Evolutionary conservation across 2,888 invertebrate genomes (phyloP), one percentile per base, ranked within the genome.

Genomic region (Amblyjoppa fuscipennis): DNA sequence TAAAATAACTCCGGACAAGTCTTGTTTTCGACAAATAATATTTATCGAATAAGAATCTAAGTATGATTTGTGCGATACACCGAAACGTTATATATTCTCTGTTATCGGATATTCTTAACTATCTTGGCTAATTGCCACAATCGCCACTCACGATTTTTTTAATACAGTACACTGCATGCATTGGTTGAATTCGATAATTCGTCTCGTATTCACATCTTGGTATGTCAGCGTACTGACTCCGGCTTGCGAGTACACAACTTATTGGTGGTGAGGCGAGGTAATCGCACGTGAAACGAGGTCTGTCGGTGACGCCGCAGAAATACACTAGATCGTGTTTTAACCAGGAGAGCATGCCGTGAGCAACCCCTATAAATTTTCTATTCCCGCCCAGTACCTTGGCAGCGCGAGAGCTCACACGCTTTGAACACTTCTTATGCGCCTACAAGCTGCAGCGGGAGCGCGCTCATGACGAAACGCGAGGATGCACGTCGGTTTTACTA

Each of bases 361-460:
- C 89, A 89, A 89, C 85, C 84, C 78, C 90, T 91, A 93, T 93
- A 93, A 93, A 93, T 93, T 92, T 91, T 89, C 83, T 91, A 91
- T 91, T 91, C 91, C 90, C 91, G 91, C 89, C 90, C 90, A 90
- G 59, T 75, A 75, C 75, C 68, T 25, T 34, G 69, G 74, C 45
- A 68, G 73, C 34, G 89, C 88, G 84, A 89, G 90, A 91, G 90
- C 92, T 92, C 92, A 88, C 91, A 90, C 92, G 90, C 88, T 89
- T 88, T 83, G 88, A 90, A 91, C 87, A 87, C 28, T 38, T 56
- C 31, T 45, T 16, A 49, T 34, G 38, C 41, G 25, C 45, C 25
- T 45, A 25, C 28, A 4, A 25, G 69, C 45, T 74, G 49, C 9
- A 85, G 89, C 88, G 87, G 88, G 89, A 89, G 87, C 90, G 89